Evolutionary conservation across 2,797 vertebrate species (phyloP), one percentile per base, ranked within the genome.

Genomic region (Anguilla pacifica): DNA sequence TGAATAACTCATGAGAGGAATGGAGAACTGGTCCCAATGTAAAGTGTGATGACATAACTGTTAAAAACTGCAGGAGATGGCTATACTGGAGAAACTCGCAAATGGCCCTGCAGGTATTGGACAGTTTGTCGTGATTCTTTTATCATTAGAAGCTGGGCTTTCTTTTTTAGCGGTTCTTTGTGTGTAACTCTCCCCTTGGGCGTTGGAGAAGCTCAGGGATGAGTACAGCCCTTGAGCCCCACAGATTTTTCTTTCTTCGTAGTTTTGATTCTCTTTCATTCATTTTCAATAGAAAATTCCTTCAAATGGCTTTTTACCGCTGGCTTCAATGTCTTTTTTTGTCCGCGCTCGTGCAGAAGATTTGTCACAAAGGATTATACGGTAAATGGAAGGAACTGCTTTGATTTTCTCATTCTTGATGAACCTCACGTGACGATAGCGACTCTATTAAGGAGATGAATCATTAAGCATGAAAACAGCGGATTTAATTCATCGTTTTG

Each of bases 21-120:
- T 51, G 46, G 9, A 25, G 79, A 25, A 82, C 25, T n/a, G 43
- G 74, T 25, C 7, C 25, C 49, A 87, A 51, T 64, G 82, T 11
- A 79, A n/a, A 43, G 87, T 86, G 88, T 86, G 7, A 61, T 83
- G 39, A 74, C 85, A 13, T 46, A 6, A 83, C 53, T 74, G 85
- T 70, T 49, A 46, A 83, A 84, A 6, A 22, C 39, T 51, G 46
- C 19, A 49, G 43, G 43, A n/a, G 79, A 13, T n/a, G 7, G 22
- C 79, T 51, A 82, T 82, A 15, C 46, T n/a, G 2, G 6, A 49
- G 39, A 81, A 22, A 49, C 43, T 10, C 43, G 2, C 79, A 82
- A 51, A n/a, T n/a, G 13, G 43, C 79, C 22, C 79, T 49, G 43
- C 79, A 25, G 79, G 79, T 49, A 51, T 1, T n/a, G 17, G 19